Percentiles rank a stretch among this genome's conserved stretches.
Conservation (phyloP, 2,797 vertebrate species). For the Sarcoramphus papa region DNA sequence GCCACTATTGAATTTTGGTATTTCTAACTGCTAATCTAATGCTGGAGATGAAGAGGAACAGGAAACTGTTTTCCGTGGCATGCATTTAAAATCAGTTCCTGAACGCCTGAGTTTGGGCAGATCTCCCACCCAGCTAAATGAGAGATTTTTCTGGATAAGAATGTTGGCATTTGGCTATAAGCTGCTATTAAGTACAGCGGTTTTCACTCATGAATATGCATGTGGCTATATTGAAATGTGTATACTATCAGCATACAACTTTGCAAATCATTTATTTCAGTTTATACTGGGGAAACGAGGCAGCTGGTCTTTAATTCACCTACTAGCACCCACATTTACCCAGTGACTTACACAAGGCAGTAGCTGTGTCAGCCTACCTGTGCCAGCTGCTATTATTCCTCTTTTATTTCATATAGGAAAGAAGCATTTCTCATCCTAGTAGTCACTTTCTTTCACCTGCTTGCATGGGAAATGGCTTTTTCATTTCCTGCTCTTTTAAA, state of each 20-base stretch:
- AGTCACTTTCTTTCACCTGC: background rate
- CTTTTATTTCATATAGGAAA: background rate
- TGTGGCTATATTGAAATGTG: conserved; percentile 39
- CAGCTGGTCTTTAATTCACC: background rate
- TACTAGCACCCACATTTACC: background rate
- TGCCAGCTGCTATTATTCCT: background rate
- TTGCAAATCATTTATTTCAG: background rate
- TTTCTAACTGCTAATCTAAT: conserved; percentile 13
- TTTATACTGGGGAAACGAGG: background rate
- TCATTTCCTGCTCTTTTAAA: background rate
- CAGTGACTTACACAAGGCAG: background rate
- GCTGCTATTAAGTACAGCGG: conserved; percentile 18
- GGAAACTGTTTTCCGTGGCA: conserved; percentile 22
- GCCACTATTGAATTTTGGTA: conserved; percentile 2
- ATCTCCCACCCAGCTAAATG: conserved; percentile 52
- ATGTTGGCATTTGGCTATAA: conserved; percentile 49
- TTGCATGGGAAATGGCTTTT: background rate
- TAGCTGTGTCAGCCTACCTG: background rate
- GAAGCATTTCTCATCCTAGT: background rate
- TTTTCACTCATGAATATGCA: conserved; percentile 57
- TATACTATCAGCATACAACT: conserved; percentile 15
- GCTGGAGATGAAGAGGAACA: conserved; percentile 15
- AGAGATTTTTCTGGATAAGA: conserved; percentile 54
- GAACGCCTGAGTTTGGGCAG: conserved; percentile 37
- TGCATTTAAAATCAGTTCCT: conserved; percentile 44